Base-by-base conservation (phyloP, 2,888 invertebrate genomes). In the Sussaba pulchella region DNA sequence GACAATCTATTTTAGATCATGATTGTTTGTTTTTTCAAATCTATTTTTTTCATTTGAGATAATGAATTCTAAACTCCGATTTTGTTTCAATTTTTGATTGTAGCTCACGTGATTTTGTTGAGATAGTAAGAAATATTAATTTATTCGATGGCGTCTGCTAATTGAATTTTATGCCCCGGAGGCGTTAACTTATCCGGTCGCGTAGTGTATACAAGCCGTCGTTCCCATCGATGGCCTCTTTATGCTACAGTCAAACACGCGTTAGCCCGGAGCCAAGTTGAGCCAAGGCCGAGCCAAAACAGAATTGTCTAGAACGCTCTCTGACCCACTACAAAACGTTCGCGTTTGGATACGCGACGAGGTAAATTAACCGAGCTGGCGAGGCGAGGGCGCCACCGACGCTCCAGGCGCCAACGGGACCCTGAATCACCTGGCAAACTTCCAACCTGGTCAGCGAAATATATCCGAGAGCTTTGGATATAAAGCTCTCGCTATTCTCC, bases 351-450 rank as follows among this genome's bases (percentile, higher is more conserved):
- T 64, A 45, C 19, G 59, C 41, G 19, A 52, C 14, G 1, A 52
- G 67, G 79, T 81, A 72, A 77, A 80, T 80, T 80, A 80, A 70
- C 72, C 69, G 70, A 31, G 31, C 6, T 31, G 6, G 66, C 70
- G 63, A 69, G 67, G n/a, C 24, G 12, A 54, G 12, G 24, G 54
- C 57, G 6, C 31, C 17, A 9, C 8, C 61, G 14, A 5, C 31
- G 19, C 39, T 61, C 39, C 39, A 66, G 70, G 64, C 43, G 66
- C 67, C 73, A 61, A 17, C 57, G 17, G 19, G 19, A 63, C 43
- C 54, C 64, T 64, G 72, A 70, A 79, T 79, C 69, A 83, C 82
- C 80, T 83, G 83, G 83, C 83, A 82, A 61, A 77, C 66, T 31
- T 83, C 82, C 83, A 83, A 76, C 50, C 72, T 81, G 83, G 76